Evolutionary conservation across 2,797 vertebrate species (phyloP), one percentile per base, ranked within the genome.

Genomic region (Anguilla marmorata): DNA sequence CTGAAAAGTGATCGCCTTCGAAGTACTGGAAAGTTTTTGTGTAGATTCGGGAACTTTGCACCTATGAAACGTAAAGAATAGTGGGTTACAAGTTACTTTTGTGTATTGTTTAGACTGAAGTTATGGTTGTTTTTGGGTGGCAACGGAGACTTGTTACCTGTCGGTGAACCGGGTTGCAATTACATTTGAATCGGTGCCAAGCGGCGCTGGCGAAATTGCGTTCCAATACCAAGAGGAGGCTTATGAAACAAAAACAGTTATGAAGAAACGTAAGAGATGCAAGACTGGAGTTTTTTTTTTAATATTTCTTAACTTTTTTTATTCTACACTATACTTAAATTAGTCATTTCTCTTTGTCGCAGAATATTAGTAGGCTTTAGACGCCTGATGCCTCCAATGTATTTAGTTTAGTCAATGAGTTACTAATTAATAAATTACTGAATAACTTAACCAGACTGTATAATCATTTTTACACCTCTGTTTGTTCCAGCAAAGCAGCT

Each of bases 181-280:
- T 69, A 45, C 76, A 45, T 82, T 82, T 82, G 19, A 48, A 82
- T 82, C 79, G 0, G 45, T 50, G 79, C 79, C 79, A 82, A n/a
- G 19, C 45, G 50, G 24, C 5, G 79, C 19, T 82, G 21, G 45
- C 24, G 24, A 14, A n/a, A n/a, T 50, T 24, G 21, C 24, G 8
- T n/a, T 48, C 24, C 79, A 82, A 3, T 24, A 11, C 41, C 45
- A 79, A 45, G n/a, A 45, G 37, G 33, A 41, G 74, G 33, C 74
- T 79, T 41, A 5, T 21, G 37, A 79, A 79, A 45, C 74, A 41
- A 79, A 1, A 45, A 19, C 16, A 4, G 41, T 16, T 21, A 41
- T 48, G 2, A 48, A 19, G 27, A 48, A n/a, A 16, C 19, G 7
- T 8, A 79, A 37, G 69, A 30, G 37, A 41, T 37, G 27, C 37